Evolutionary conservation across 1,140 invertebrate species (phyloP).

Genomic region (Solen grandis): DNA sequence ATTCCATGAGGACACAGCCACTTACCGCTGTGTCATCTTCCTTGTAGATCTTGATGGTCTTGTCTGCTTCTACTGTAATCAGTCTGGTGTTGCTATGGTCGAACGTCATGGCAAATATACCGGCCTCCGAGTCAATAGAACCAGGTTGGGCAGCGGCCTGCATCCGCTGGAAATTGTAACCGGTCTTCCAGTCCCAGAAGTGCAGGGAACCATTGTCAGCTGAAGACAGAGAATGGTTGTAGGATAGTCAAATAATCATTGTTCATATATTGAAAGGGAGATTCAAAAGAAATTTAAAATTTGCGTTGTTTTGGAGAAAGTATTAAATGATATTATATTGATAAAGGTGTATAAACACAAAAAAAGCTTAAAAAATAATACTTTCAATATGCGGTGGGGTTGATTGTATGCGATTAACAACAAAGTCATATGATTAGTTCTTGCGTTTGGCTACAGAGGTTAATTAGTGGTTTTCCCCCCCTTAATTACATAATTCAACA

Average conservation of each 20-base stretch:
- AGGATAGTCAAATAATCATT: too few species aligned
- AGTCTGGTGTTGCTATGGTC: constrained; percentile 96
- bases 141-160: constrained; percentile 97
- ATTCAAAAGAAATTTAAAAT: not conserved
- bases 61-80: constrained; percentile 98
- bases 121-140: constrained; percentile 99
- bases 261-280: too few species aligned
- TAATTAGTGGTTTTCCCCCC: too few species aligned
- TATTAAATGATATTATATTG: not conserved
- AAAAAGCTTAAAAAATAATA: too few species aligned
- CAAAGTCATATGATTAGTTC: too few species aligned
- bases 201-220: constrained; percentile 98
- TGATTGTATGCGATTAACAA: too few species aligned
- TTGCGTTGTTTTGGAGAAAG: not conserved
- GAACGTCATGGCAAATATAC: constrained; percentile 97
- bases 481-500: too few species aligned
- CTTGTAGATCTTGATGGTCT: constrained; percentile 99
- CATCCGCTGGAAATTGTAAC: constrained; percentile 97
- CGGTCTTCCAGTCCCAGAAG: constrained; percentile 99
- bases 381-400: too few species aligned
- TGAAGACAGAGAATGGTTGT: too few species aligned
- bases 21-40: constrained; percentile 96
- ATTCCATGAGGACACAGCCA: constrained; percentile 66
- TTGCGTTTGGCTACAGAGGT: too few species aligned
- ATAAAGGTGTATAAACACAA: not conserved